Evolutionary conservation across 2,113 vertebrate genomes (phyloP).

Genomic region (Sapajus apella): DNA sequence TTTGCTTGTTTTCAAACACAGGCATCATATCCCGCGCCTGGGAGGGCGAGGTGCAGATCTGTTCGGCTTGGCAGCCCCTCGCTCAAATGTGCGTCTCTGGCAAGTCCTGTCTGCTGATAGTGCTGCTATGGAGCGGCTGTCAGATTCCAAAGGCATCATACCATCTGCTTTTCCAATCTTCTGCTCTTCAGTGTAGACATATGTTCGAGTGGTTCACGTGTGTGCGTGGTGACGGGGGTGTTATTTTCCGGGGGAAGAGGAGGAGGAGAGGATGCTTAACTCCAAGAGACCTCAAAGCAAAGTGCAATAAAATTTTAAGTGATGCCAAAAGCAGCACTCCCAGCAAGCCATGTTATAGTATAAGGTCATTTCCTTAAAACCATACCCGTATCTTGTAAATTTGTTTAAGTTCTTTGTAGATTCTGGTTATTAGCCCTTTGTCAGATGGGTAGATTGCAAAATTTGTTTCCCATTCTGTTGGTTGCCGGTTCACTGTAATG

Average conservation of each 20-base stretch:
- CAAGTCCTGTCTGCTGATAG: constrained; percentile 45
- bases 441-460: no score
- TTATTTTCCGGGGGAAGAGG: background rate
- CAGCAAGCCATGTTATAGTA: background rate
- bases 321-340: background rate
- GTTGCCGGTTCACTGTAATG: no score
- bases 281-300: background rate
- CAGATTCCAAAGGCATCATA: constrained; percentile 44
- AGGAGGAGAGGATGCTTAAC: background rate
- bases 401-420: no score
- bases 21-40: background rate
- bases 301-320: background rate
- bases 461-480: no score
- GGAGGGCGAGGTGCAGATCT: constrained; percentile 31
- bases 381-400: accelerated
- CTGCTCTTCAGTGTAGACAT: constrained; percentile 52
- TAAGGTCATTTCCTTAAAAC: background rate
- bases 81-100: constrained; percentile 67
- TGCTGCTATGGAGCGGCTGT: constrained; percentile 29
- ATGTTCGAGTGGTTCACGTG: constrained; percentile 17
- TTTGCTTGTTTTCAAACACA: constrained; percentile 71
- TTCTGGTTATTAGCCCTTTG: no score
- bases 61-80: constrained; percentile 56
- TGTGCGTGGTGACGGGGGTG: background rate
- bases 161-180: constrained; percentile 76